These are phyloP conservation scores for human (Homo sapiens) DNA, from an alignment of 2,113 vertebrate genomes.

Conservation along the genomic window DNA sequence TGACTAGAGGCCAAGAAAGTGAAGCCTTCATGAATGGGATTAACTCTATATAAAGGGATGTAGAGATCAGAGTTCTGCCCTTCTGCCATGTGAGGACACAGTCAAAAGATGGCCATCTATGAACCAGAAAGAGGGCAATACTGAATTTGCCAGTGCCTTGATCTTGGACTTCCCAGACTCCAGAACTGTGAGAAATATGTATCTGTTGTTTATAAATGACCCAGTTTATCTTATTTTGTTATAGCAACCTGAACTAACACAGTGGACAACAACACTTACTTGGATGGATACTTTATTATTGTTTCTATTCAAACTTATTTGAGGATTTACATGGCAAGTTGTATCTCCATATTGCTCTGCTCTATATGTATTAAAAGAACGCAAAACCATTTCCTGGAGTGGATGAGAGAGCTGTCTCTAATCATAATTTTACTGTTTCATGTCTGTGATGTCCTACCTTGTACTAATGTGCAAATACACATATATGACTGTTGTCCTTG, in stretches of 20 bases:
- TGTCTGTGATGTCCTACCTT: not conserved
- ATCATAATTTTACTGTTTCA: not conserved
- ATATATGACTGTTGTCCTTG: not conserved
- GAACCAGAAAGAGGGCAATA: not conserved
- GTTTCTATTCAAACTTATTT: not conserved
- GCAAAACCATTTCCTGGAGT: not conserved
- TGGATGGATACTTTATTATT: not conserved
- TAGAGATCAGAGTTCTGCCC: not conserved
- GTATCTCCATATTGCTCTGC: not conserved
- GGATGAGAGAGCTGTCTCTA: not conserved
- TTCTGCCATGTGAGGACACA: not conserved
- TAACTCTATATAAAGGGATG: rapidly evolving
- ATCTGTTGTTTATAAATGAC: not conserved
- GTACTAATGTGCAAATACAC: not conserved
- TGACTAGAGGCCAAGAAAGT: not conserved
- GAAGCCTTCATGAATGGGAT: not conserved
- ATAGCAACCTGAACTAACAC: too few relatives aligned
- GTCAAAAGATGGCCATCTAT: not conserved
- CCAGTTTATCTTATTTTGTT: not conserved
- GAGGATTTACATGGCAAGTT: not conserved
- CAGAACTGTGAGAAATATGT: not conserved
- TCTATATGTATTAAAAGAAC: not conserved
- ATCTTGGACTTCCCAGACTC: not conserved
- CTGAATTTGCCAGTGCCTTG: not conserved
- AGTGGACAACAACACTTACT: not conserved